These are phyloP conservation scores for Halisarca cf. caerulea DNA, from an alignment of 37 sponge, comb jelly and placozoan species.

Conservation along the genomic window DNA sequence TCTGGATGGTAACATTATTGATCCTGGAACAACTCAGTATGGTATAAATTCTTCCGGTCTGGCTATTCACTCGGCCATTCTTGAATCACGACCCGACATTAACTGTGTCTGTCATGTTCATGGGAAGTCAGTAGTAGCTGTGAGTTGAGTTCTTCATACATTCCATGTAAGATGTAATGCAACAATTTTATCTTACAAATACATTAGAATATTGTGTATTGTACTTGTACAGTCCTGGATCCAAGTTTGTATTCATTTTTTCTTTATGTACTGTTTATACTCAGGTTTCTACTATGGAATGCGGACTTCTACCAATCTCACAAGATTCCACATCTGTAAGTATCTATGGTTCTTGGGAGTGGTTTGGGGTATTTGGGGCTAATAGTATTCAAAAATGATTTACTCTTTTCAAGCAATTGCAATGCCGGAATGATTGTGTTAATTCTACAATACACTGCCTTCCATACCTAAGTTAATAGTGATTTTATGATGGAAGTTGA, in stretches of 20 bases:
- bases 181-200: no score
- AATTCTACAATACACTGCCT: no score
- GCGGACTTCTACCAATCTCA: conserved; percentile 85
- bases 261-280: background rate
- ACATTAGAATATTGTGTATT: no score
- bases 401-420: no score
- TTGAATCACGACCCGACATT: conserved; percentile 66
- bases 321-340: conserved; percentile 72
- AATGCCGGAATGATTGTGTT: no score
- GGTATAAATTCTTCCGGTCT: conserved; percentile 63
- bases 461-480: background rate
- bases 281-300: conserved; percentile 86
- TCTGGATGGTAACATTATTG: conserved; percentile 69
- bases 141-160: no score
- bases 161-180: no score
- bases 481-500: no score
- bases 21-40: conserved; percentile 75
- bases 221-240: no score
- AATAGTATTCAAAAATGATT: no score
- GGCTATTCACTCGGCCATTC: conserved; percentile 75
- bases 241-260: no score
- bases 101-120: conserved; percentile 77
- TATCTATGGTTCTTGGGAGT: background rate
- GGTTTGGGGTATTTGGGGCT: background rate
- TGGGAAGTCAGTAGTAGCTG: conserved; percentile 60